Conservation (phyloP, 2,797 vertebrate species). For the Lacerta bilineata region DNA sequence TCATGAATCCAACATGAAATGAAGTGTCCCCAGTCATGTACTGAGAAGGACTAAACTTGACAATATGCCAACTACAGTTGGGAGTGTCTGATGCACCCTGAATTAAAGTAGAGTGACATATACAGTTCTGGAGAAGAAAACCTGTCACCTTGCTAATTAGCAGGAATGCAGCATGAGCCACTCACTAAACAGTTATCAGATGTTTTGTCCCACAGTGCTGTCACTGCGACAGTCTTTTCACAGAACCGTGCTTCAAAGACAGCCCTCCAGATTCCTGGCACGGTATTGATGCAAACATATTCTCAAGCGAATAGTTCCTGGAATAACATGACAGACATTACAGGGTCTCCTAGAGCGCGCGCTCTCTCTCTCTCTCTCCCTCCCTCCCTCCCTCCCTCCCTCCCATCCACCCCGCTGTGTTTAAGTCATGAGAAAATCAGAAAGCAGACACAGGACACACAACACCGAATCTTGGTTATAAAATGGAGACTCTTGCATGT, state of each 20-base stretch:
- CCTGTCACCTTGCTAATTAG: background rate
- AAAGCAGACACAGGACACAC: constrained; percentile 13
- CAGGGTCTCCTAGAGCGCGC: background rate
- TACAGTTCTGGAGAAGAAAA: constrained; percentile 18
- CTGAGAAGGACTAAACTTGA: background rate
- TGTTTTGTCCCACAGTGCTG: constrained; percentile 12
- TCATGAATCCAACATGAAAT: background rate
- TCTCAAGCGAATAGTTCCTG: constrained; percentile 37
- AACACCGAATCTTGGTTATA: background rate
- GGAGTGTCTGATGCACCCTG: constrained; percentile 16
- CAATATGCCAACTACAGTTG: background rate
- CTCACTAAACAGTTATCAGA: background rate
- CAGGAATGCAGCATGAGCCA: background rate
- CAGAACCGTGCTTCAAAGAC: constrained; percentile 32
- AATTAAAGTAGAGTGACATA: constrained; percentile 26
- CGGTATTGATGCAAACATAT: constrained; percentile 11
- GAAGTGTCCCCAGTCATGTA: background rate
- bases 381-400: too few relatives aligned
- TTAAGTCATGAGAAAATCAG: constrained; percentile 44
- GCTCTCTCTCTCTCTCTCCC: background rate
- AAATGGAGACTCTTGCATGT: constrained; percentile 12
- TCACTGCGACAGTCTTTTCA: constrained; percentile 26
- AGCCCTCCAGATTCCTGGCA: background rate
- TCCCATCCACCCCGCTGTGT: background rate
- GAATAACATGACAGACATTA: constrained; percentile 23